A percentile compares a stretch with the other conserved stretches of the same genome.
phyloP scores from a whole-genome alignment of 2,888 invertebrate species.

The Amaurobius ferox region DNA sequence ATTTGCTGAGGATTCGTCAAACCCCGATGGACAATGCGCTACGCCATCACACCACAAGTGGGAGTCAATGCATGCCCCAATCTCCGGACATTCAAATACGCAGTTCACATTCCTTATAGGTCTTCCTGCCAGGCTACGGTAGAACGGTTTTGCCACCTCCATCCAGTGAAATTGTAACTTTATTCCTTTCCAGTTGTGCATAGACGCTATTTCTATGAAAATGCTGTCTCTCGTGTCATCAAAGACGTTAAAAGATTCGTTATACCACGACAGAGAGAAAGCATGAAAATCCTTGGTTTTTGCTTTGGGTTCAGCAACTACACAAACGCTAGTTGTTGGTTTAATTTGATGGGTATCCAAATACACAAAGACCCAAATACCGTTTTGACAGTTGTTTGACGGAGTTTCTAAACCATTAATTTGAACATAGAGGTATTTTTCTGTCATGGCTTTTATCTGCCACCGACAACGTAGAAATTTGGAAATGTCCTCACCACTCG shows the following conservation, averaged over 20 bases:
- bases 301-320: conserved; percentile 8
- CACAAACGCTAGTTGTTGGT: conserved; percentile 71
- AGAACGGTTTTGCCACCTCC: conserved; percentile 72
- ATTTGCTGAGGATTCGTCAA: conserved; percentile 79
- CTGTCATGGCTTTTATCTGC: conserved; percentile 73
- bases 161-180: conserved; percentile 68
- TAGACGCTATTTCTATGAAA: conserved; percentile 73
- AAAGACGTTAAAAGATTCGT: conserved; percentile 73
- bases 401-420: conserved; percentile 71
- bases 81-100: conserved; percentile 86
- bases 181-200: conserved; percentile 37
- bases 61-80: conserved; percentile 88
- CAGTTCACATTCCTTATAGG: conserved; percentile 80
- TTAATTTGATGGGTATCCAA: conserved; percentile 81
- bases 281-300: conserved; percentile 54
- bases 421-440: conserved; percentile 74
- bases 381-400: conserved; percentile 40
- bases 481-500: conserved; percentile 38
- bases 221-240: conserved; percentile 76
- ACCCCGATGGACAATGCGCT: conserved; percentile 88
- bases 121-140: conserved; percentile 73
- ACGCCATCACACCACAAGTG: conserved; percentile 89
- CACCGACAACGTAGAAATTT: conserved; percentile 74
- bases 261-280: conserved; percentile 73
- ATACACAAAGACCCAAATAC: conserved; percentile 82